Evolutionary conservation across 2,888 invertebrate genomes (phyloP).

Genomic region (Parnassius mnemosyne): DNA sequence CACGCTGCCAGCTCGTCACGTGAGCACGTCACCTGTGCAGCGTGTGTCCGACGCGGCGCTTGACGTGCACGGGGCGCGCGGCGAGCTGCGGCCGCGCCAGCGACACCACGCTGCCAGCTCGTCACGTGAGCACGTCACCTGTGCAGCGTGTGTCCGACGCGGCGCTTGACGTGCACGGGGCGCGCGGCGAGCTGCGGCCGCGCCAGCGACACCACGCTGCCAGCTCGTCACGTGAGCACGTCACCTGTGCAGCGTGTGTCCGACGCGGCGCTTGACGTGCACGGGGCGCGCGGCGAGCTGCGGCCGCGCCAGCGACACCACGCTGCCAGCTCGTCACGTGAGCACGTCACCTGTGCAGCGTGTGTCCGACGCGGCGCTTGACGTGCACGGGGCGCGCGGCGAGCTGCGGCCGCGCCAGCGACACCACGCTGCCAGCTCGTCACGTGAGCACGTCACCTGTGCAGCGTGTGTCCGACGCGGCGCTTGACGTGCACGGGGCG

Average conservation of each 20-base stretch:
- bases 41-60: slow-evolving; percentile 66
- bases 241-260: slow-evolving; percentile 67
- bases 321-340: no score
- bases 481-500: no score
- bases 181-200: slow-evolving; percentile 45
- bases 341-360: slow-evolving; percentile 56
- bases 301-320: slow-evolving; percentile 40
- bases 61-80: slow-evolving; percentile 46
- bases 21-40: slow-evolving; percentile 53
- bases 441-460: no score
- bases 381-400: slow-evolving; percentile 43
- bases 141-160: slow-evolving; percentile 68
- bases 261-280: slow-evolving; percentile 62
- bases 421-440: slow-evolving; percentile 71
- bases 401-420: slow-evolving; percentile 65
- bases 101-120: no score
- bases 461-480: no score
- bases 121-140: slow-evolving; percentile 41
- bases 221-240: no score
- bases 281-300: slow-evolving; percentile 38
- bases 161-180: slow-evolving; percentile 54
- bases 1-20: no score
- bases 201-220: slow-evolving; percentile 1
- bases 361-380: slow-evolving; percentile 66
- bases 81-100: slow-evolving; percentile 45